Evolutionary conservation across 2,797 vertebrate genomes (phyloP), one percentile per base, ranked within the genome.

Genomic region (Phalloptychus januarius): DNA sequence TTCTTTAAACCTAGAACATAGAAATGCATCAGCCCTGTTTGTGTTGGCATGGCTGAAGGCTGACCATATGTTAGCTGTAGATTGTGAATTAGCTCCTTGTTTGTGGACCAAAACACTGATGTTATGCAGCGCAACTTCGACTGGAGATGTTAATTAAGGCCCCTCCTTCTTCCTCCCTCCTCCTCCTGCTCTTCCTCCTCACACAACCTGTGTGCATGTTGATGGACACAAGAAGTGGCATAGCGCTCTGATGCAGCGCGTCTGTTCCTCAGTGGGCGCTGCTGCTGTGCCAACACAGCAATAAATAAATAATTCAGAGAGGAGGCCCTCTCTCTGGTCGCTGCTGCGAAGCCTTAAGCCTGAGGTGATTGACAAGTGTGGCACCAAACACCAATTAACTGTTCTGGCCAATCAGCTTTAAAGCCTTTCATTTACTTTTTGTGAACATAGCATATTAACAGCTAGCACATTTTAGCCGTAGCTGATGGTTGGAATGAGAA

Each of bases 81-180:
- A 50, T 45, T 70, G 65, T 77, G 38, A 69, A 69, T 87, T 75
- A 74, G 71, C 46, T 78, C 74, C 82, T 83, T 86, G 81, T 91
- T 76, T 75, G 40, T 81, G 31, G 74, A 82, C 61, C 76, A 86
- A 88, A 88, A 86, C 65, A 87, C 79, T 78, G 78, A 86, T 75
- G 84, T 50, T 75, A 76, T 83, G 86, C 85, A 87, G 79, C 81
- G 71, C 84, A 72, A 79, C 85, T 92, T 89, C 86, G 91, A 89
- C 93, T 90, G 92, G 87, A 87, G 87, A 74, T 83, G 92, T 88
- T 93, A 92, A 95, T 94, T 88, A 92, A 92, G 88, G 78, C 85
- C 81, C 83, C 72, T 50, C 76, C 38, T 23, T 46, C 6, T 2
- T 48, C 18, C 42, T 12, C 3, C 3, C 40, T 45, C 71, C 69